Evolutionary conservation across 1,140 invertebrate genomes (phyloP).

Genomic region (Drosophila melanogaster): Release_6_plus_ISO1_MT NT_033777.3:4621501-4622000

Average conservation of each 20-base stretch:
- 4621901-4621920: neutral
- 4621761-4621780: constrained; percentile 38
- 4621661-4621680: constrained; percentile 14
- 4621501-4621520: no score
- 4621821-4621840: constrained; percentile 22
- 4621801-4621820: constrained; percentile 24
- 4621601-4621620: neutral
- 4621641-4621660: constrained; percentile 35
- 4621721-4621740: constrained; percentile 19
- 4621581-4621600: no score
- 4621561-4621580: no score
- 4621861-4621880: constrained; percentile 45
- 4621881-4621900: constrained; percentile 13
- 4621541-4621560: no score
- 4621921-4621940: constrained; percentile 11
- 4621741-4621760: constrained; percentile 39
- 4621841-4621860: constrained; percentile 38
- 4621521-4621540: no score
- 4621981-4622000: no score
- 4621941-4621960: neutral
- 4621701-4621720: constrained; percentile 9
- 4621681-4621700: constrained; percentile 5
- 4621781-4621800: constrained; percentile 36
- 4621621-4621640: constrained; percentile 31
- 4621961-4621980: no score